phyloP scores from a whole-genome alignment of 2,797 vertebrate genomes.

The Argentina silus region DNA sequence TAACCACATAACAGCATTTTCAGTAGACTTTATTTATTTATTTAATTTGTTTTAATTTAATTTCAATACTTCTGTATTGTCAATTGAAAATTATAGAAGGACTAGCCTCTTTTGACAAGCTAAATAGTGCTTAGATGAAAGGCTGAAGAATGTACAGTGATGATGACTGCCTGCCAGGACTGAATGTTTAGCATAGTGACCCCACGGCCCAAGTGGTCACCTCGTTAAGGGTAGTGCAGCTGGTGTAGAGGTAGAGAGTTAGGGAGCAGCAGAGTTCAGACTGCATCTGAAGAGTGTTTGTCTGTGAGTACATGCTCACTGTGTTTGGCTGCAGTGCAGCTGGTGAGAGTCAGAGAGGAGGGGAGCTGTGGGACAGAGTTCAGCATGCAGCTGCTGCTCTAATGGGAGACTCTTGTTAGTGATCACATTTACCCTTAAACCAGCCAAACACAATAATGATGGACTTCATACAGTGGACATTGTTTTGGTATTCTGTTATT shows the following conservation, averaged over 20 bases:
- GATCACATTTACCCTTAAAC: constrained; percentile 64
- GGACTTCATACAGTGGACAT: constrained; percentile 35
- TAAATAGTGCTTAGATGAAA: background rate
- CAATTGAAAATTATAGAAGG: background rate
- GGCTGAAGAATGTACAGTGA: constrained; percentile 49
- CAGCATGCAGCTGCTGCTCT: constrained; percentile 72
- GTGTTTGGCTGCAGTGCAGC: constrained; percentile 70
- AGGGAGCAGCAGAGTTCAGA: constrained; percentile 71
- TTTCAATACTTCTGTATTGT: too few relatives aligned
- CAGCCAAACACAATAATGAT: constrained; percentile 32
- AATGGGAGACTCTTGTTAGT: constrained; percentile 62
- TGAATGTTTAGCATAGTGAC: constrained; percentile 33
- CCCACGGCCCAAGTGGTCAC: constrained; percentile 62
- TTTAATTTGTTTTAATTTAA: too few relatives aligned
- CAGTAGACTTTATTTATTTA: too few relatives aligned
- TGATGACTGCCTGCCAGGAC: constrained; percentile 19
- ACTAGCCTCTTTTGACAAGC: background rate
- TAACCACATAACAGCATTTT: too few relatives aligned
- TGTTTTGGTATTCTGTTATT: constrained; percentile 10
- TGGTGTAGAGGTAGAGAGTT: constrained; percentile 70
- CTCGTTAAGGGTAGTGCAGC: constrained; percentile 79
- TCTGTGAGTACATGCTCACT: constrained; percentile 68
- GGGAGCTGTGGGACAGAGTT: constrained; percentile 60
- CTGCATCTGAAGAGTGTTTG: constrained; percentile 76
- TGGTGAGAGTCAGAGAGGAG: constrained; percentile 62